phyloP scores from a whole-genome alignment of 2,113 vertebrate species.

The Amazona vittata region DNA sequence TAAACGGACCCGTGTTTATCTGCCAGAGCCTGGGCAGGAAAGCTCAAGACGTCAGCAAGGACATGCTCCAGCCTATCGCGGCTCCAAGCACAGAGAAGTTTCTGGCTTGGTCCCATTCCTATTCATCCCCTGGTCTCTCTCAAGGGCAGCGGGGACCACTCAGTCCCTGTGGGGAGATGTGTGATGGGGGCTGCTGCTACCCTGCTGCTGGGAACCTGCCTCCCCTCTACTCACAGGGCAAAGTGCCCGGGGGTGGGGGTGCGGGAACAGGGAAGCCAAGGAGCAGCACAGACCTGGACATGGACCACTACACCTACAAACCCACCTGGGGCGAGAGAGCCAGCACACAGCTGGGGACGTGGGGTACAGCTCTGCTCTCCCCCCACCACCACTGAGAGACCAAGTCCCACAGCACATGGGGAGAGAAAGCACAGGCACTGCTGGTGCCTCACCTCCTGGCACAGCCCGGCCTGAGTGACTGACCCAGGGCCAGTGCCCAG shows the following conservation, averaged over 20 bases:
- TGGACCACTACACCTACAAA: not conserved
- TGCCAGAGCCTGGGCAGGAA: not conserved
- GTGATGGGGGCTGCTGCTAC: not conserved
- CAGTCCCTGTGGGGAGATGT: not conserved
- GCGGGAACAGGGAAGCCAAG: fast-evolving
- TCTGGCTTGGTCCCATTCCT: not conserved
- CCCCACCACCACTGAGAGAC: not conserved
- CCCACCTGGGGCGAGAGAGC: too few species aligned
- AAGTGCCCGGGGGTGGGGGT: fast-evolving
- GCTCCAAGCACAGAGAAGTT: not conserved
- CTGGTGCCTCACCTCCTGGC: not conserved
- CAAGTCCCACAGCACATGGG: fast-evolving
- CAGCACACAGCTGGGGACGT: fast-evolving
- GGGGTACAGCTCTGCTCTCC: not conserved
- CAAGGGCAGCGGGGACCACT: fast-evolving
- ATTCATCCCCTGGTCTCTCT: fast-evolving
- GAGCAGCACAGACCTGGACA: not conserved
- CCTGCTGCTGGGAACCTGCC: not conserved
- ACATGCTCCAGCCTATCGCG: not conserved
- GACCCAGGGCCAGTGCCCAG: not conserved
- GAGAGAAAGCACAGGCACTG: not conserved
- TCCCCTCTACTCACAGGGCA: not conserved
- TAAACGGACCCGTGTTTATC: not conserved
- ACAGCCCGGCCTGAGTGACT: not conserved
- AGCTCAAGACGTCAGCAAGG: not conserved